Evolutionary conservation across 2,888 invertebrate species (phyloP).

Genomic region (Cyrtodaria siliqua): DNA sequence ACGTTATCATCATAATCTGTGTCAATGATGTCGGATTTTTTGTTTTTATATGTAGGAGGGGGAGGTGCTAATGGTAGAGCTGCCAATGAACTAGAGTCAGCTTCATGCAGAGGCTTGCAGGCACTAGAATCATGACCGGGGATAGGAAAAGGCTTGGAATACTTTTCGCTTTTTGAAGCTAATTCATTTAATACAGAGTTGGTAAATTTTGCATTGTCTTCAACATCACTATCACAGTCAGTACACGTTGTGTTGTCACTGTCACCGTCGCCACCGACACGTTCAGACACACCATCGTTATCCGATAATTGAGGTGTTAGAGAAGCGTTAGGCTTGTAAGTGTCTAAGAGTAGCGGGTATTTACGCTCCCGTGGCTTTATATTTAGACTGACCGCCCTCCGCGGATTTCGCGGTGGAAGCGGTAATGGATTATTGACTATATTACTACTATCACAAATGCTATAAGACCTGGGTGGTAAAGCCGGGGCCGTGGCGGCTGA

Average conservation of each 20-base stretch:
- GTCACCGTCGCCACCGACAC: slow-evolving; percentile 27
- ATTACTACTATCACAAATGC: slow-evolving; percentile 66
- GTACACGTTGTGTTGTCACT: slow-evolving; percentile 16
- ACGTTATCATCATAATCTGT: slow-evolving; percentile 70
- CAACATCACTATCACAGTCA: too few relatives aligned
- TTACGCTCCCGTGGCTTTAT: slow-evolving; percentile 91
- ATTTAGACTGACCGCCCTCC: slow-evolving; percentile 88
- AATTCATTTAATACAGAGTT: slow-evolving; percentile 27
- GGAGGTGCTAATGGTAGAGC: slow-evolving; percentile 72
- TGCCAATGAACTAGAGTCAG: slow-evolving; percentile 66
- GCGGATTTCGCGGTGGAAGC: slow-evolving; percentile 92
- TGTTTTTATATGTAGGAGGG: slow-evolving; percentile 60
- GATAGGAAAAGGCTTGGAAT: slow-evolving; percentile 47
- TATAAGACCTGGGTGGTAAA: slow-evolving; percentile 74
- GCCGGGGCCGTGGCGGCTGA: slow-evolving; percentile 57
- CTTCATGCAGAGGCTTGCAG: slow-evolving; percentile 50
- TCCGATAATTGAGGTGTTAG: not conserved
- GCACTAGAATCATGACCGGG: slow-evolving; percentile 34
- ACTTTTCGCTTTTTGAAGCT: slow-evolving; percentile 26
- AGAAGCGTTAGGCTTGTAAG: not conserved
- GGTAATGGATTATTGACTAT: slow-evolving; percentile 88
- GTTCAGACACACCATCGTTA: not conserved
- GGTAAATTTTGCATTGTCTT: slow-evolving; percentile 11
- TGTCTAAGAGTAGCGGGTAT: slow-evolving; percentile 90
- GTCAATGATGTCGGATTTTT: slow-evolving; percentile 37